Evolutionary conservation across 2,888 invertebrate species (phyloP), one percentile per base, ranked within the genome.

Genomic region (Microctonus brassicae): DNA sequence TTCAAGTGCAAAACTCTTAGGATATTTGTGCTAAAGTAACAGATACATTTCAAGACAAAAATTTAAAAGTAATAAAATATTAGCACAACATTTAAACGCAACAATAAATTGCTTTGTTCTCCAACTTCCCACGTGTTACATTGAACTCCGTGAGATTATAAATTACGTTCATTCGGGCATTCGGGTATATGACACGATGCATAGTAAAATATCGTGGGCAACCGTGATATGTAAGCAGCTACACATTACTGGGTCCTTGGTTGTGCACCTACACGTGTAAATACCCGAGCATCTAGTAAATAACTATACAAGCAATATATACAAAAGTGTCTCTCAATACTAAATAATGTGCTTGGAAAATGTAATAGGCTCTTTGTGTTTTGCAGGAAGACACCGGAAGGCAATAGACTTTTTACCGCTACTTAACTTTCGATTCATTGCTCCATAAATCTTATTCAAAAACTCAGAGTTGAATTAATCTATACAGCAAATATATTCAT

Each of bases 351-450:
- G 75, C 76, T 75, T 76, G 76, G 76, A 73, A 75, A 75, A 76
- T 73, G 76, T 78, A 76, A 75, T 76, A 71, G 75, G 66, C 68
- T 63, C 20, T 53, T 53, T n/a, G n/a, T n/a, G n/a, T 60, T 60
- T 47, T 39, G 62, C 29, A 64, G 53, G 42, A 69, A 58, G 63
- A 74, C 55, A 64, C 17, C 62, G 65, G 39, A 55, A 57, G 62
- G 69, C 36, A 70, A 71, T 75, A 75, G 75, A 76, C 73, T 69
- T 69, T 72, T 53, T 42, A 71, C 66, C 42, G 77, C 83, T 84
- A 85, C 86, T 86, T 86, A 86, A 86, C 86, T 86, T 82, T 76
- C 83, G 83, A 84, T 85, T 84, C 80, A 77, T 75, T 81, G 69
- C 81, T 82, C 80, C 83, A 82, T 86, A 85, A 85, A 86, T 86